Conservation (phyloP, 2,888 invertebrate genomes). For the Trypoxylon attenuatum region DNA sequence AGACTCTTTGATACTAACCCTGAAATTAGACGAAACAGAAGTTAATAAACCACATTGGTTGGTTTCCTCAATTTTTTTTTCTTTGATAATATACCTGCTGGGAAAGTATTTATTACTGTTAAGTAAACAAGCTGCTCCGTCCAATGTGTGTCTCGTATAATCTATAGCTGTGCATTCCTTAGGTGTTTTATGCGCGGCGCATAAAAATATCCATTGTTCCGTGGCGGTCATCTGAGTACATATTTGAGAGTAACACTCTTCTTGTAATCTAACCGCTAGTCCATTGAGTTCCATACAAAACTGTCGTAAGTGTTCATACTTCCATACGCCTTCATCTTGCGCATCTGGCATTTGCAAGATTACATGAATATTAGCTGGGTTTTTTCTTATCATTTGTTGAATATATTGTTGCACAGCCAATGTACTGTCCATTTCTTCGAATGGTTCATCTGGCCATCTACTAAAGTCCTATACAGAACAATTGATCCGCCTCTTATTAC, state of each 20-base stretch:
- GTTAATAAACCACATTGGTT: not conserved
- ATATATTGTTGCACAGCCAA: conserved; percentile 99
- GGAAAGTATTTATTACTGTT: conserved; percentile 99
- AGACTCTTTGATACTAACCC: conserved; percentile 99
- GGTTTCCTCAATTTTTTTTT: too few relatives aligned
- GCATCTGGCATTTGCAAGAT: conserved; percentile 97
- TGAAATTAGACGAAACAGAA: conserved; percentile 74
- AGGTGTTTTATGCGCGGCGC: conserved; percentile 99
- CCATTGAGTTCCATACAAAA: conserved; percentile 99
- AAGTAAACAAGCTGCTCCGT: conserved; percentile 98
- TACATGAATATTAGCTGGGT: conserved; percentile 94
- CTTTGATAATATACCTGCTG: conserved; percentile 86
- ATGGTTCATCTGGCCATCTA: conserved; percentile 97
- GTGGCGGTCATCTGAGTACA: conserved; percentile 99
- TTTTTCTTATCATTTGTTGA: conserved; percentile 95
- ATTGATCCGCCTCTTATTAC: not conserved
- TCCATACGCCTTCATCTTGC: conserved; percentile 99
- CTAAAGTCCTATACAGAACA: conserved; percentile 87
- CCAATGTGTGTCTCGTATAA: conserved; percentile 98
- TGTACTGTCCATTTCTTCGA: conserved; percentile 99
- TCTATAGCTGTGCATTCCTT: conserved; percentile 99
- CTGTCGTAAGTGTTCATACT: conserved; percentile 98
- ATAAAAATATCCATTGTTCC: conserved; percentile 99
- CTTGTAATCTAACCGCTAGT: conserved; percentile 96
- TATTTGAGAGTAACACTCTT: conserved; percentile 96